These are phyloP conservation scores for Piaya cayana DNA, from an alignment of 2,113 vertebrate species.

Conservation along the genomic window DNA sequence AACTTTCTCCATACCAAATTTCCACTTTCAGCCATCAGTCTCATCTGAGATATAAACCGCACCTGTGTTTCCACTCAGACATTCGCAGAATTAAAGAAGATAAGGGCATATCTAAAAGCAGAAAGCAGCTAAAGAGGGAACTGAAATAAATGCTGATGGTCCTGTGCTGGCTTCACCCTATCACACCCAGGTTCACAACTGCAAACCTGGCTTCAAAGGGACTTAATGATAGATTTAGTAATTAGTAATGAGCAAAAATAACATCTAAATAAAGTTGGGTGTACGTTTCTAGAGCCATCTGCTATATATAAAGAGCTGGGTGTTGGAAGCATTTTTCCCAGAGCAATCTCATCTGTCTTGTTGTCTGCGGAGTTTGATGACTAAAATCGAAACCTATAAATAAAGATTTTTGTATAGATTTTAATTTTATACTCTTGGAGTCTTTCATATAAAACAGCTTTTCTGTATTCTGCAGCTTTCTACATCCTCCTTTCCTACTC, in stretches of 20 bases:
- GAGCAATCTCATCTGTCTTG: slow-evolving; percentile 35
- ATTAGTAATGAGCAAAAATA: background rate
- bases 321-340: slow-evolving; percentile 22
- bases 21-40: background rate
- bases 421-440: background rate
- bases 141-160: background rate
- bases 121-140: background rate
- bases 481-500: background rate
- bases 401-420: slow-evolving; percentile 40
- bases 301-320: background rate
- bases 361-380: slow-evolving; percentile 38
- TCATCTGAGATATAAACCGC: background rate
- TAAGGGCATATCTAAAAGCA: background rate
- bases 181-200: background rate
- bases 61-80: background rate
- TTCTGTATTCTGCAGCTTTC: background rate
- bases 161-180: background rate
- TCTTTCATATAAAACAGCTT: background rate
- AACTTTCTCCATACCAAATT: background rate
- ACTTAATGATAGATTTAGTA: background rate
- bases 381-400: slow-evolving; percentile 30
- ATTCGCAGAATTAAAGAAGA: background rate
- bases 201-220: background rate
- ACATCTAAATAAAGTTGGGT: background rate
- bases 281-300: background rate